Percentiles rank a stretch among this genome's conserved stretches.
These are phyloP conservation scores for Spisula solida DNA, from an alignment of 2,888 invertebrate genomes.

Conservation along the genomic window DNA sequence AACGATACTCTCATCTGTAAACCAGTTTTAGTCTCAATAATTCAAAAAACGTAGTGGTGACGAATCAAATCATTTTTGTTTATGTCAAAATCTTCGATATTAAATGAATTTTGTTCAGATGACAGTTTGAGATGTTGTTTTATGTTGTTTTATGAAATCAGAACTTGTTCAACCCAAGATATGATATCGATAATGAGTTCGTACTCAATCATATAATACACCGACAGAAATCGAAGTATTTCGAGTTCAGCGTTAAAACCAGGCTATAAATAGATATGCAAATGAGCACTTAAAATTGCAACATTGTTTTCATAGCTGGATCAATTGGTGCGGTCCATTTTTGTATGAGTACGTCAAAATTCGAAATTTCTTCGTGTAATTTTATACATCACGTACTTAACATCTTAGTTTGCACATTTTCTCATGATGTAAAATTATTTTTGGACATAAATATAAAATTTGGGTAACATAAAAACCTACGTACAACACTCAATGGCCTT, in stretches of 20 bases:
- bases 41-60: too few species aligned
- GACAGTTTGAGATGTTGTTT: too few species aligned
- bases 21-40: too few species aligned
- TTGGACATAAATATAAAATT: not conserved
- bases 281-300: slow-evolving; percentile 5
- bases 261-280: not conserved
- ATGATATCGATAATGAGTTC: too few species aligned
- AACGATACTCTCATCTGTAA: too few species aligned
- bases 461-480: slow-evolving; percentile 14
- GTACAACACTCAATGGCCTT: slow-evolving; percentile 27
- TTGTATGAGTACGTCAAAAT: not conserved
- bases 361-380: too few species aligned
- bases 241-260: not conserved
- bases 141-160: too few species aligned
- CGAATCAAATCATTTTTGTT: too few species aligned
- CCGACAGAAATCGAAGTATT: not conserved
- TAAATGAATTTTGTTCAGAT: too few species aligned
- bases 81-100: too few species aligned
- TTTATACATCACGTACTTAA: not conserved
- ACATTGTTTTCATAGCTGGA: slow-evolving; percentile 17
- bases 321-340: not conserved
- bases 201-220: not conserved
- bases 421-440: not conserved
- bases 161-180: too few species aligned
- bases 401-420: not conserved